Evolutionary conservation across 2,888 invertebrate genomes (phyloP), one percentile per base, ranked within the genome.

Genomic region (Rotaria magnacalcarata): DNA sequence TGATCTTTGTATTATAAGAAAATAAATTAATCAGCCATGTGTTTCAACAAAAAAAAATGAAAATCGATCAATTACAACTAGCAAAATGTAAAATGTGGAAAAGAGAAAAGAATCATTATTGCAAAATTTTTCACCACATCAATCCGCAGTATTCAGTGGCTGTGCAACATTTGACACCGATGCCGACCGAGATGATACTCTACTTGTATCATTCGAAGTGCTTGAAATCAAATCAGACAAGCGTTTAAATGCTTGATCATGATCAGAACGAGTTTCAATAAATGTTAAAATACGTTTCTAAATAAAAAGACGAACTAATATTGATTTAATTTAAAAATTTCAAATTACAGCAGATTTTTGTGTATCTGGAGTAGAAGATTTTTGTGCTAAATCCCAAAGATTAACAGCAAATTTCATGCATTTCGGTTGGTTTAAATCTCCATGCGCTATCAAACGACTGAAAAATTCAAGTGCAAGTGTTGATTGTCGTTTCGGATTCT

Each of bases 351-450:
- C 47, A 7, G n/a, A 47, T 47, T 80, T 80, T 47, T 47, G 47
- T 47, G 90, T 89, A 90, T 94, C 94, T 41, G 92, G 89, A 54
- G 91, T 91, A 8, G 92, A 90, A 89, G 94, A 92, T 91, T 94
- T 95, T 88, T 94, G 93, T 34, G 94, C 93, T 88, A 96, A 92
- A 89, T 94, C 93, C 96, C 96, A 96, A 80, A 96, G 92, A 91
- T 96, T 96, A 0, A 93, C 90, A 0, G 95, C 94, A 87, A 96
- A 92, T 85, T 92, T 93, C 54, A 93, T 92, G 91, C 95, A 91
- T 19, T 93, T 87, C n/a, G 88, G 88, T 75, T 89, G 87, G 10
- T 87, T 88, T 19, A 92, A 87, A 88, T 92, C 91, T 43, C 90
- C 91, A 89, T 91, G 90, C 58, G 89, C 88, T 2, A 92, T 87